Base-by-base conservation (phyloP, 2,888 invertebrate genomes). In the Calameuta pallipes region DNA sequence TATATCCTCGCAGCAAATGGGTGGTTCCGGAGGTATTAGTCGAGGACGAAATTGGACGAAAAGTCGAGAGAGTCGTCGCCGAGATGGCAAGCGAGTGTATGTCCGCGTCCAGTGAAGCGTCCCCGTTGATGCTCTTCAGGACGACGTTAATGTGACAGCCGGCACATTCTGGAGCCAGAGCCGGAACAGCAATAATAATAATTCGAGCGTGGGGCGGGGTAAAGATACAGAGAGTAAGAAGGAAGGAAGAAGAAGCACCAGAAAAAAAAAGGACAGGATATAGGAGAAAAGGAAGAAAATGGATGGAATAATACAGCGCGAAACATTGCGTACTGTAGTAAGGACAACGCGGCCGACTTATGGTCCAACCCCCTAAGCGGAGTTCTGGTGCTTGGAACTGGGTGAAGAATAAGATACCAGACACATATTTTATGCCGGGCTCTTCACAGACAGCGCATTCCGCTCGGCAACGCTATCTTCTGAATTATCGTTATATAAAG, bases 351-450 rank as follows among this genome's bases (percentile, higher is more conserved):
- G 56, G 56, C 23, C 56, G 56, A 56, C 56, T 56, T 56, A 56
- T 56, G 56, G 56, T 56, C 56, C 56, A 56, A 56, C 56, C 56
- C 56, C 56, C 56, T 56, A 23, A 56, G 56, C 56, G 56, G 56
- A 23, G 23, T 56, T 36, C 15, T 37, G 33, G 75, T 76, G 75
- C 78, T 73, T 73, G 84, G 86, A 88, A 88, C 86, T 89, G 89
- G 88, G 88, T 90, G 90, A 91, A 90, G 90, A 91, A 91, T 90
- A 91, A 89, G 90, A 91, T 87, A 87, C 89, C 89, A 91, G 90
- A 90, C 90, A 87, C 89, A 90, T 91, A 91, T 89, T 89, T 91
- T 85, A 79, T 74, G n/a, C 69, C 83, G 84, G 80, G 83, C 82
- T 83, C 85, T 82, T 87, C 87, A 86, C 84, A 84, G 78, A 77